A percentile compares a stretch with the other conserved stretches of the same genome.
phyloP scores from a whole-genome alignment of 2,888 invertebrate species.

The Zhengitettix transpicula region DNA sequence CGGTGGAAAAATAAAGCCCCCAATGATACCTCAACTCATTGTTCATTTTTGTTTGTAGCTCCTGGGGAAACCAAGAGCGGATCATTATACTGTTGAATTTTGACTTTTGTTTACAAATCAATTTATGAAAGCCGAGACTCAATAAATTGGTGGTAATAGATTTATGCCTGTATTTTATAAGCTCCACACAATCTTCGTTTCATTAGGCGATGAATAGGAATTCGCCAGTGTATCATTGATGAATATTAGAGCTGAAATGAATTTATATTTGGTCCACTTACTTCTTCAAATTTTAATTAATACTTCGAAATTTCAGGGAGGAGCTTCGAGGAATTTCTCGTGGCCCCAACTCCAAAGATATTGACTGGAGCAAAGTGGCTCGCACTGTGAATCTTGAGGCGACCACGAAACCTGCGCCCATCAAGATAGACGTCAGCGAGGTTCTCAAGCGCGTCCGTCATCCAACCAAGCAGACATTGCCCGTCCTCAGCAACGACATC shows the following conservation, averaged over 20 bases:
- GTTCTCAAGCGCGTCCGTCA: conserved; percentile 44
- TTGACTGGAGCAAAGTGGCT: conserved; percentile 71
- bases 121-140: too few species aligned
- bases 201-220: too few species aligned
- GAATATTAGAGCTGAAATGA: too few species aligned
- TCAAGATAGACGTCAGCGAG: conserved; percentile 60
- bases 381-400: conserved; percentile 40
- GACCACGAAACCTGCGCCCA: conserved; percentile 53
- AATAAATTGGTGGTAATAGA: too few species aligned
- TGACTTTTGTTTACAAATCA: too few species aligned
- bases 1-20: too few species aligned
- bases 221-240: too few species aligned
- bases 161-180: neutral
- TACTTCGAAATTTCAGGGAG: conserved; percentile 36
- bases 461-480: conserved; percentile 33
- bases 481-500: conserved; percentile 24
- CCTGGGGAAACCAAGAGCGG: too few species aligned
- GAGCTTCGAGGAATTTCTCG: conserved; percentile 72
- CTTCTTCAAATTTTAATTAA: neutral
- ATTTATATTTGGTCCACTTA: too few species aligned
- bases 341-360: conserved; percentile 65
- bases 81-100: too few species aligned
- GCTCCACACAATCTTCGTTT: neutral
- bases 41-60: too few species aligned
- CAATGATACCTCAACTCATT: too few species aligned